Evolutionary conservation across 2,113 vertebrate species (phyloP).

Genomic region (Willisornis vidua): DNA sequence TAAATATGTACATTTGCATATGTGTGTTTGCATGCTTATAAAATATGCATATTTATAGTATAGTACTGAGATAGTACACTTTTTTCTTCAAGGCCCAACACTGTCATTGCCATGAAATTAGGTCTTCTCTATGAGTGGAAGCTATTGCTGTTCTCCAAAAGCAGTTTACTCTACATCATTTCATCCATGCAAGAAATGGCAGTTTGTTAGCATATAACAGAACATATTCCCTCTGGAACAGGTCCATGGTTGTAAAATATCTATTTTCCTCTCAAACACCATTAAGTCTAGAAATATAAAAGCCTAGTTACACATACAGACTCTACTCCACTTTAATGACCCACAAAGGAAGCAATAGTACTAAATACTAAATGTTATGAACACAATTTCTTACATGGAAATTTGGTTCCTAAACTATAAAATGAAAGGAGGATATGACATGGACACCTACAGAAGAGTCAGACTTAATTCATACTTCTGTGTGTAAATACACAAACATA

Average conservation of each 20-base stretch:
- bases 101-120: not conserved
- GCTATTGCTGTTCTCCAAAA: not conserved
- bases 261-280: not conserved
- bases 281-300: not conserved
- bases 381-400: not conserved
- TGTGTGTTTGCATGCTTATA: not conserved
- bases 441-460: not conserved
- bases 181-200: not conserved
- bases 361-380: not conserved
- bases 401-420: not conserved
- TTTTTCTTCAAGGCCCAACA: not conserved
- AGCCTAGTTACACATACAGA: not conserved
- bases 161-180: not conserved
- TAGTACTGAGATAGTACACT: not conserved
- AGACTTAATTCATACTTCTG: not conserved
- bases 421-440: not conserved
- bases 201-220: not conserved
- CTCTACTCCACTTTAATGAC: not conserved
- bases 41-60: not conserved
- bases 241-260: not conserved
- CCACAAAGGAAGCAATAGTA: not conserved
- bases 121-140: not conserved
- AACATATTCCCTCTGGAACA: not conserved
- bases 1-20: not conserved
- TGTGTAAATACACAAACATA: not conserved